Base-by-base conservation (phyloP, 2,113 vertebrate genomes). In the Pluvianellus socialis region DNA sequence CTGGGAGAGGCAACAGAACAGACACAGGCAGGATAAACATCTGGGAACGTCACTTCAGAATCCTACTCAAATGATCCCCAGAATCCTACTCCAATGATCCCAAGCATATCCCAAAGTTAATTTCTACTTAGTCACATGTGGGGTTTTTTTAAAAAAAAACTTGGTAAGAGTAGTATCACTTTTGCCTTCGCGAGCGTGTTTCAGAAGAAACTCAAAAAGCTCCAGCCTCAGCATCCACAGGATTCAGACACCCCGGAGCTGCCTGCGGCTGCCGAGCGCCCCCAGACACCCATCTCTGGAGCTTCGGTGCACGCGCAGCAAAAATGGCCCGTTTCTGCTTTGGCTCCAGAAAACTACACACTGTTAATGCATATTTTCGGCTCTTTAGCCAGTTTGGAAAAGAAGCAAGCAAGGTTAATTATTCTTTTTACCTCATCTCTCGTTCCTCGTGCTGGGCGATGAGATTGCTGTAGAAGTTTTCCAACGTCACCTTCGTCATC, bases 391-490 rank as follows among this genome's bases (percentile, higher is more conserved):
- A 21, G 20, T 4, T 13, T 50, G 58, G 67, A 62, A 52, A 35
- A 33, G 35, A 75, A 83, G 27, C 22, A 44, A 83, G 35, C 17
- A 68, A 16, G 24, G 7, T 49, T 85, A 14, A 15, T 44, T 44
- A n/a, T 44, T 44, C 14, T 14, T 85, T 94, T 98, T 98, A 99
- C 99, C 99, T 99, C 99, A 99, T 99, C 97, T 99, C 99, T 52
- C 99, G 90, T 96, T 99, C 99, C 94, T 99, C 99, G 2, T 99
- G 99, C 95, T 99, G 99, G 8, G 99, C 98, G 1, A 99, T 99
- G 52, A 99, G 98, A 90, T 99, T 99, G 97, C 99, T 99, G 96
- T 99, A 99, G 97, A 99, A 99, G 98, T 99, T 99, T 96, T 99
- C 99, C 93, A 99, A 88, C 1, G 99, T 99, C 97, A 99, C 99